Conservation (phyloP, 2,113 vertebrate genomes). For the Quiscalus mexicanus region DNA sequence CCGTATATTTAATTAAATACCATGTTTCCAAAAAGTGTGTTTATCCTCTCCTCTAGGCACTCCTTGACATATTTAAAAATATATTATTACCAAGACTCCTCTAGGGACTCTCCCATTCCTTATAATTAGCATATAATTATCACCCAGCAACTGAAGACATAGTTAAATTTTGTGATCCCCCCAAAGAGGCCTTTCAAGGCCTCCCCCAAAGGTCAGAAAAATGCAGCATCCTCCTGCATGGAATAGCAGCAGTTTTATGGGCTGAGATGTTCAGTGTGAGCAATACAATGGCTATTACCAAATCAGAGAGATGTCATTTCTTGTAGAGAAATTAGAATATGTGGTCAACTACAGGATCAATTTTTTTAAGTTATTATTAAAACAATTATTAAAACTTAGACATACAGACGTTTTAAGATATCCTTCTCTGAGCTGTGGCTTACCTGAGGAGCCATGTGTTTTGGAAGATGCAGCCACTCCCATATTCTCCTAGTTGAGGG, state of each 20-base stretch:
- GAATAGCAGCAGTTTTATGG: not conserved
- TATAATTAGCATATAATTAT: constrained; percentile 65
- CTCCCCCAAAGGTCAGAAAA: not conserved
- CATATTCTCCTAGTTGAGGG: not conserved
- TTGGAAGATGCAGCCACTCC: not conserved
- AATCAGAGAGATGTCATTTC: not conserved
- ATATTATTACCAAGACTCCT: constrained; percentile 47
- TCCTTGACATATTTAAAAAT: constrained; percentile 58
- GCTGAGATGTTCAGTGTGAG: not conserved
- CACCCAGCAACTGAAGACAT: constrained; percentile 41
- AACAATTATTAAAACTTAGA: not conserved
- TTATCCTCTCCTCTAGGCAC: constrained; percentile 49
- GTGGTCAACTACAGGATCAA: not conserved
- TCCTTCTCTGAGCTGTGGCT: not conserved
- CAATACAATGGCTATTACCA: not conserved
- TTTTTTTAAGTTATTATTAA: not conserved
- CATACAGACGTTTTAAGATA: not conserved
- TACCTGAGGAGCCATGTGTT: not conserved
- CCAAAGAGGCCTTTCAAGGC: not conserved
- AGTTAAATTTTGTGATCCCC: constrained; percentile 48
- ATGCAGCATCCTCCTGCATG: not conserved
- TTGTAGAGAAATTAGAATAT: not conserved
- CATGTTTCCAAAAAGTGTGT: not conserved
- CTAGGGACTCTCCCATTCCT: not conserved
- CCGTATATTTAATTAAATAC: constrained; percentile 37